These are phyloP conservation scores for Brachirus orientalis DNA, from an alignment of 2,113 vertebrate genomes.

Conservation along the genomic window DNA sequence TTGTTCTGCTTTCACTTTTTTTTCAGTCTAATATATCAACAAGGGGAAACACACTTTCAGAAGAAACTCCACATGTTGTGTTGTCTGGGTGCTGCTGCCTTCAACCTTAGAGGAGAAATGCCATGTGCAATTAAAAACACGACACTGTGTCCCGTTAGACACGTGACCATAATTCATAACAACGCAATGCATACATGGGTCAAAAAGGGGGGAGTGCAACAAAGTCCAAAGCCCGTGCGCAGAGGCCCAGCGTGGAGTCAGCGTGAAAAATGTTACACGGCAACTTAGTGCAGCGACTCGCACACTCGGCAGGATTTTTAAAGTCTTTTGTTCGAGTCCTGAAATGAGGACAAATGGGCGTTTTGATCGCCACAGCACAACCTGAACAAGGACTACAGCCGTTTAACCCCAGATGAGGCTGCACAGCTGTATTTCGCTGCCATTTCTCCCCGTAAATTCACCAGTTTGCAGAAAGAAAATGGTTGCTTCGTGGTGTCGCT, in stretches of 20 bases:
- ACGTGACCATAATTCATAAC: constrained; percentile 9
- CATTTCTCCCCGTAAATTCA: constrained; percentile 29
- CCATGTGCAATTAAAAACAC: constrained; percentile 49
- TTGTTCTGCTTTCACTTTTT: not conserved
- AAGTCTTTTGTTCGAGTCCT: too few species aligned
- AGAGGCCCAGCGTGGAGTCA: not conserved
- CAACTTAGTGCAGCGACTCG: constrained; percentile 32
- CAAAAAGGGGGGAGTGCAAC: constrained; percentile 14
- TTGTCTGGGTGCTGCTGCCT: constrained; percentile 31
- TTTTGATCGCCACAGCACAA: not conserved
- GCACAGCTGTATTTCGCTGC: not conserved
- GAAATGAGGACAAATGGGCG: not conserved
- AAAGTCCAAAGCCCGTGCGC: constrained; percentile 42
- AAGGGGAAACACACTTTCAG: constrained; percentile 10
- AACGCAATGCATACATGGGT: constrained; percentile 9
- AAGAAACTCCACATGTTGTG: constrained; percentile 38
- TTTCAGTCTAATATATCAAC: not conserved
- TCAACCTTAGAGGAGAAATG: constrained; percentile 17
- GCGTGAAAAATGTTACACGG: constrained; percentile 30
- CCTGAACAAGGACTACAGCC: not conserved
- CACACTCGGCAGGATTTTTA: too few species aligned
- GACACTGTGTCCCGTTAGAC: constrained; percentile 14
- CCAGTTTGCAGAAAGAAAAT: constrained; percentile 77
- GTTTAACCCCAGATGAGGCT: not conserved
- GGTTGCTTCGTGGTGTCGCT: constrained; percentile 73